Base-by-base conservation (phyloP, 2,888 invertebrate genomes). In the Rhagium mordax region DNA sequence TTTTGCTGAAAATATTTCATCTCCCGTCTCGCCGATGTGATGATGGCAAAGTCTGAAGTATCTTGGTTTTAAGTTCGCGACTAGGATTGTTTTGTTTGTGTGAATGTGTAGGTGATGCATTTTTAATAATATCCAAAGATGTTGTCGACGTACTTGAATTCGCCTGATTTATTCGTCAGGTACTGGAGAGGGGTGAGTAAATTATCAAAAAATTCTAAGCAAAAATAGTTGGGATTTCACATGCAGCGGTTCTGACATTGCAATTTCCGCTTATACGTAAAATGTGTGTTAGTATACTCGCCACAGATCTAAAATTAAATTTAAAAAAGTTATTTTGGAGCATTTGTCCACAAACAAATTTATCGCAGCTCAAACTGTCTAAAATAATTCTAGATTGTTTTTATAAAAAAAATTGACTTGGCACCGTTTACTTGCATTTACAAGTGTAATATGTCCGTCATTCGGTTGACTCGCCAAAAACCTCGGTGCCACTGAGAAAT, bases 161-260 rank as follows among this genome's bases (percentile, higher is more conserved):
- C 53, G n/a, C 65, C 73, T 21, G 80, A 82, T 72, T 75, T 82
- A 53, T 80, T 82, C 69, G 81, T 80, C 68, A 74, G 67, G 6
- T 70, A 79, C 59, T 81, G 82, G 82, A 79, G 78, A 13, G 77
- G 78, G 78, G 81, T 81, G 67, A 81, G 81, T 78, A 68, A 77
- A 70, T n/a, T n/a, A n/a, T 41, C n/a, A 13, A 13, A 59, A 67
- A 61, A 65, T 48, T 67, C 61, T 64, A 57, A 48, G 24, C 24
- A 24, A 24, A 24, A 24, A 24, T 24, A 24, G 6, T 24, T 4
- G 3, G 3, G 3, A 24, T 24, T 24, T 24, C 24, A 24, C 24
- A 6, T 4, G 6, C 3, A 6, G 6, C 6, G 3, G 24, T 24
- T 6, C 6, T 3, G 24, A 24, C 3, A 4, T 24, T 24, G 24